phyloP scores from a whole-genome alignment of 2,797 vertebrate genomes.

The Caiman crocodilus region DNA sequence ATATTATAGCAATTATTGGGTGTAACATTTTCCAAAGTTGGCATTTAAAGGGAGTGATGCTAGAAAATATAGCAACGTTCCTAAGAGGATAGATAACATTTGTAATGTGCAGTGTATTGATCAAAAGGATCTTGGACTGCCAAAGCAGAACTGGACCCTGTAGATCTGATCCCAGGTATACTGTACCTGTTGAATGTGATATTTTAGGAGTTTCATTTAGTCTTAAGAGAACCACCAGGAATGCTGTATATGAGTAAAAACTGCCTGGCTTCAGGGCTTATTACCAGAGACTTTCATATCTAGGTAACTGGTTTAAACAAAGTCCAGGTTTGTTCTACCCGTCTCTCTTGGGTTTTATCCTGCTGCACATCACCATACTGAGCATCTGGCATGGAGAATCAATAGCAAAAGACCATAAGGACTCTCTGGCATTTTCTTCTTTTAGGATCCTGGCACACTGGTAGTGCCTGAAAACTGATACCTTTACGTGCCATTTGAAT shows the following conservation, averaged over 20 bases:
- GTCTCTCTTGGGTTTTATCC: not conserved
- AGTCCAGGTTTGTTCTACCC: rapidly evolving
- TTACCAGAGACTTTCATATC: not conserved
- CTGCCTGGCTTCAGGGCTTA: not conserved
- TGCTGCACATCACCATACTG: not conserved
- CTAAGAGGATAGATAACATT: not conserved
- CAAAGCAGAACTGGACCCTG: rapidly evolving
- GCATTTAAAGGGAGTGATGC: not conserved
- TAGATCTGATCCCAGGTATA: rapidly evolving
- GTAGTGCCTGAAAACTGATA: rapidly evolving
- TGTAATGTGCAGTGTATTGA: rapidly evolving
- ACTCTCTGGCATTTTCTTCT: not conserved
- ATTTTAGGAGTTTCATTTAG: not conserved
- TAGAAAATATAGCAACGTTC: not conserved
- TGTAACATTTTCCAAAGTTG: not conserved
- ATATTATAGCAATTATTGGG: not conserved
- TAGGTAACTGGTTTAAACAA: not conserved
- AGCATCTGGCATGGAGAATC: not conserved
- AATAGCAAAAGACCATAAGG: not conserved
- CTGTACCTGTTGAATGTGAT: not conserved
- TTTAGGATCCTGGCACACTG: not conserved
- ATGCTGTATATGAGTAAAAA: not conserved
- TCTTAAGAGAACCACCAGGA: not conserved
- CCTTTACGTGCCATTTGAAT: not conserved
- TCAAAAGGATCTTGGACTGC: not conserved